phyloP scores from a whole-genome alignment of 1,140 invertebrate species.

The Drosophila willistoni region DNA sequence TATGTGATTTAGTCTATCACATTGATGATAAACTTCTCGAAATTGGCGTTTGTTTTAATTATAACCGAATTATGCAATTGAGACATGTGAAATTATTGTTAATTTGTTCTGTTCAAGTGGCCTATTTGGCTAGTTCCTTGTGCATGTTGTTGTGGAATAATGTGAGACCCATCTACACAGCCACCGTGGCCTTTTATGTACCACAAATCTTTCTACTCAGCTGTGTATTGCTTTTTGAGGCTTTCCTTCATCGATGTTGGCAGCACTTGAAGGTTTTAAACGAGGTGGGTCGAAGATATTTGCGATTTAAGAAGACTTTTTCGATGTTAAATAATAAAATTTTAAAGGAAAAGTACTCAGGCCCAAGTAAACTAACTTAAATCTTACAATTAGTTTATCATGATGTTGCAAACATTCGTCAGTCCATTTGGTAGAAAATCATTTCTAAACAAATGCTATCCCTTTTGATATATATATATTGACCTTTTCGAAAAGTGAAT shows the following conservation, averaged over 20 bases:
- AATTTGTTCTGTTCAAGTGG: conserved; percentile 50
- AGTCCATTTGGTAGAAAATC: too few species aligned
- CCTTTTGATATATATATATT: too few species aligned
- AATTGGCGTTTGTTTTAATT: conserved; percentile 69
- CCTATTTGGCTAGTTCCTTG: conserved; percentile 63
- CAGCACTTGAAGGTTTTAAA: conserved; percentile 72
- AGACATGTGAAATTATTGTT: conserved; percentile 56
- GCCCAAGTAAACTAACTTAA: too few species aligned
- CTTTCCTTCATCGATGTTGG: conserved; percentile 68
- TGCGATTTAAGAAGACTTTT: neutral
- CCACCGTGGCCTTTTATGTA: conserved; percentile 72
- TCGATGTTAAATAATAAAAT: too few species aligned
- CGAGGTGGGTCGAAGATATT: conserved; percentile 45
- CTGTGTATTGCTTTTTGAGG: conserved; percentile 65
- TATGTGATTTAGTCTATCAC: conserved; percentile 58
- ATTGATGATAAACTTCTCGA: conserved; percentile 58
- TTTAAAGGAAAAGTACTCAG: too few species aligned
- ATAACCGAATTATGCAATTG: conserved; percentile 64
- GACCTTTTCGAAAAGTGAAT: too few species aligned
- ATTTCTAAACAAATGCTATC: too few species aligned
- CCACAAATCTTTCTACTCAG: conserved; percentile 74
- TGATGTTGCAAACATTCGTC: too few species aligned
- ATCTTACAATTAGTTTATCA: too few species aligned
- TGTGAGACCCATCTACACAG: conserved; percentile 68
- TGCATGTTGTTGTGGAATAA: conserved; percentile 68